A percentile compares a stretch with the other conserved stretches of the same genome.
These are phyloP conservation scores for Coelopa pilipes DNA, from an alignment of 2,888 invertebrate species.

Conservation along the genomic window DNA sequence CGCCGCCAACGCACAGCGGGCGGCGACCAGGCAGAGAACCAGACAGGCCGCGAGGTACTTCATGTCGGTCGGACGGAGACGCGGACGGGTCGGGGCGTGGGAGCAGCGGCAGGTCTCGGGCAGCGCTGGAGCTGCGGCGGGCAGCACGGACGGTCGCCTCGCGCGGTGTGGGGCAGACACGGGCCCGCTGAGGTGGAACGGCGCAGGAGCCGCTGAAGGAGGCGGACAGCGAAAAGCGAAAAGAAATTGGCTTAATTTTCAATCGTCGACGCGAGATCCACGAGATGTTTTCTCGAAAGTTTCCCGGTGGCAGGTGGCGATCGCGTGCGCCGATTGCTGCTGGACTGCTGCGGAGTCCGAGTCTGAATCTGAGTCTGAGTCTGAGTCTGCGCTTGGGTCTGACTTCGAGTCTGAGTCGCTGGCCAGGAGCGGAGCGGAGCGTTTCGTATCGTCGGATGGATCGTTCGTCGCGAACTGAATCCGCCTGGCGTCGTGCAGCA, in stretches of 20 bases:
- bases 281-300: slow-evolving; percentile 13
- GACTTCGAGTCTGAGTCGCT: neutral
- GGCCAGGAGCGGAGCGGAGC: slow-evolving; percentile 5
- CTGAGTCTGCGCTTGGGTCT: neutral
- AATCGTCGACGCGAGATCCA: neutral
- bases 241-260: slow-evolving; percentile 6
- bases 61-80: neutral
- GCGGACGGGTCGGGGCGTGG: neutral
- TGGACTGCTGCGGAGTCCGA: neutral
- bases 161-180: neutral
- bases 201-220: neutral
- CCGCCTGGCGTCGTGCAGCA: neutral
- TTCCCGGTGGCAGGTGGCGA: neutral
- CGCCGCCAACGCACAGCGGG: slow-evolving; percentile 20
- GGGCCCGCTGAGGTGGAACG: neutral
- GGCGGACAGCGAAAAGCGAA: neutral
- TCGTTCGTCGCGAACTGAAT: slow-evolving; percentile 39
- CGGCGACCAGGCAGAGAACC: slow-evolving; percentile 4
- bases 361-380: neutral
- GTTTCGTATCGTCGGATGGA: slow-evolving; percentile 23
- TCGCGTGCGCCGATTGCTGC: neutral
- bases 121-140: neutral
- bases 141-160: neutral
- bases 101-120: neutral
- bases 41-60: slow-evolving; percentile 20